Evolutionary conservation across 2,113 vertebrate species (phyloP).

Genomic region (Protomyctophum bolini): DNA sequence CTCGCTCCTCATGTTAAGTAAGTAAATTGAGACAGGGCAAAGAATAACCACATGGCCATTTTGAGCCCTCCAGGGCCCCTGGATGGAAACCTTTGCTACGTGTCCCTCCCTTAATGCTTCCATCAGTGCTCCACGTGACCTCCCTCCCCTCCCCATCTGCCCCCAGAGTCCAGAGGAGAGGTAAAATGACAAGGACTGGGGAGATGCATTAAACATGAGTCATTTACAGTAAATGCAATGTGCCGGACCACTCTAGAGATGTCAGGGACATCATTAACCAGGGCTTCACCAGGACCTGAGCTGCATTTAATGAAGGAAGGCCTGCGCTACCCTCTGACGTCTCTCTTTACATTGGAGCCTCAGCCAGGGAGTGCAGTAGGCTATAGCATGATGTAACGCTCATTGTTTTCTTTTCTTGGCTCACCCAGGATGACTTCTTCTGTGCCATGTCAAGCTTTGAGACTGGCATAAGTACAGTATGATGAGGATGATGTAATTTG

Average conservation of each 20-base stretch:
- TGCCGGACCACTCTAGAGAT: slow-evolving; percentile 69
- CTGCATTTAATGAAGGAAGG: slow-evolving; percentile 74
- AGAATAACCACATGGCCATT: slow-evolving; percentile 58
- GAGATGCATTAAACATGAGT: slow-evolving; percentile 80
- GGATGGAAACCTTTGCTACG: slow-evolving; percentile 26
- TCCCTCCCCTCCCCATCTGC: slow-evolving; percentile 23
- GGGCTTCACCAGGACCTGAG: slow-evolving; percentile 67
- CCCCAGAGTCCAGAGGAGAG: slow-evolving; percentile 71
- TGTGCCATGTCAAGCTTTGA: too few species aligned
- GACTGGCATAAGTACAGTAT: too few species aligned
- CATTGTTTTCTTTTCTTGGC: too few species aligned
- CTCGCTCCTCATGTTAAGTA: slow-evolving; percentile 61
- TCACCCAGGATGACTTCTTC: too few species aligned
- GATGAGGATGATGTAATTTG: too few species aligned
- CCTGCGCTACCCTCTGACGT: slow-evolving; percentile 46
- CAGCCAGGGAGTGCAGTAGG: too few species aligned
- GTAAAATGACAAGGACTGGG: slow-evolving; percentile 70
- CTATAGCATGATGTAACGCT: too few species aligned
- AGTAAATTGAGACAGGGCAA: slow-evolving; percentile 65
- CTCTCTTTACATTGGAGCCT: slow-evolving; percentile 56
- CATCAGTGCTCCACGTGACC: slow-evolving; percentile 2
- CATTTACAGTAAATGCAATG: slow-evolving; percentile 61
- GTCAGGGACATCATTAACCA: slow-evolving; percentile 77
- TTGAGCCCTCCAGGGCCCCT: slow-evolving; percentile 44
- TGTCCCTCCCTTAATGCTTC: slow-evolving; percentile 11